Percentiles rank a stretch among this genome's conserved stretches.
Evolutionary conservation across 2,113 vertebrate species (phyloP).

Genomic region (Protobothrops flavoviridis): DNA sequence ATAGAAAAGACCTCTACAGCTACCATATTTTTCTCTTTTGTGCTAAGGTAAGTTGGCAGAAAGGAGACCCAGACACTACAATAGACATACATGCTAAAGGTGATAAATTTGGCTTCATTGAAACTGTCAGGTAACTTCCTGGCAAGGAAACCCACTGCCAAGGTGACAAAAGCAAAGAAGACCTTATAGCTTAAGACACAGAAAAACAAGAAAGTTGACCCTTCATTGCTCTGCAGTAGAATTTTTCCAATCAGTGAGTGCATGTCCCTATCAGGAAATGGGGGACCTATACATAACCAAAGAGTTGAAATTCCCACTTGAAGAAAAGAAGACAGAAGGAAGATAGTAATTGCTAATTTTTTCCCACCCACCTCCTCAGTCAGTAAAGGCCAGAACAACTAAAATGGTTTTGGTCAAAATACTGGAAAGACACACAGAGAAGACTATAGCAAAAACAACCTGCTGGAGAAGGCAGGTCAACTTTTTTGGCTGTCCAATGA

Average conservation of each 20-base stretch:
- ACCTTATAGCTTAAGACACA: not conserved
- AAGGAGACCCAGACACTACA: not conserved
- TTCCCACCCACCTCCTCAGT: not conserved
- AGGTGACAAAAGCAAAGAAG: not conserved
- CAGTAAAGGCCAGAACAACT: not conserved
- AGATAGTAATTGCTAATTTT: not conserved
- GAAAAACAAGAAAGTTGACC: not conserved
- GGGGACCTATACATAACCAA: not conserved
- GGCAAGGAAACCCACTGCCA: not conserved
- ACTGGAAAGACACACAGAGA: not conserved
- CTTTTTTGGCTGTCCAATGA: not conserved
- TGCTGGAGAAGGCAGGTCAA: not conserved
- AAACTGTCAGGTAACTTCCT: conserved; percentile 1
- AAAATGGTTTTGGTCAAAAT: not conserved
- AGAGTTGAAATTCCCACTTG: not conserved
- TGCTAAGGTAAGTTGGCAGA: not conserved
- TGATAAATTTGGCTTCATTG: conserved; percentile 13
- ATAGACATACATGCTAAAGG: not conserved
- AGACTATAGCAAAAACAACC: not conserved
- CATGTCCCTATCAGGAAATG: not conserved
- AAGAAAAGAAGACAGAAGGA: not conserved
- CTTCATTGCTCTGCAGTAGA: not conserved
- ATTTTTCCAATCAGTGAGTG: not conserved
- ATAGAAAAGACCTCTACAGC: conserved; percentile 4
- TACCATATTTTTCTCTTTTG: not conserved